Base-by-base conservation (phyloP, 2,797 vertebrate genomes). In the Coracias cyanogaster region DNA sequence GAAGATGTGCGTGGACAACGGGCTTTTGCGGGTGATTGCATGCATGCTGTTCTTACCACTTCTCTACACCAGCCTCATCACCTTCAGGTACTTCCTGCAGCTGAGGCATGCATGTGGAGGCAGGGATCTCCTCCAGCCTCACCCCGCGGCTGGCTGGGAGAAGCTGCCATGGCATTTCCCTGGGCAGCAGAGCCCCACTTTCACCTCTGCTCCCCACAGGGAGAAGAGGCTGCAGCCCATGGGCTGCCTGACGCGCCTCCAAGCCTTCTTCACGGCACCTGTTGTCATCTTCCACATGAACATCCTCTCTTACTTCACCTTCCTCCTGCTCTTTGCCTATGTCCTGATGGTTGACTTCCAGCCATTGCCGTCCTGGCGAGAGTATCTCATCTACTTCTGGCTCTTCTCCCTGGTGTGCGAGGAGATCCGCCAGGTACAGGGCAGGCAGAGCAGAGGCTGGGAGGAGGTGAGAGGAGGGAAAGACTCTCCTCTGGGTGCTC, bases 331-430 rank as follows among this genome's bases (percentile, higher is more conserved):
- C 54, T 99, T 99, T 3, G 99, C 99, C 20, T 98, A 99, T 3
- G 98, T 99, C 83, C 97, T 99, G 71, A 99, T 99, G 98, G 98
- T 98, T 3, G 99, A 99, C 97, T 99, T 99, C 96, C 99, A 99
- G 95, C 61, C 86, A 0, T 51, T 1, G 1, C 99, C 99, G 0
- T 99, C 99, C 15, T 96, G 97, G 95, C 81, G 70, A 22, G 99
- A 99, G 94, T 65, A 97, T n/a, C 95, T 99, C 92, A 98, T 99
- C 82, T 99, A 99, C 95, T 90, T 99, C 92, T 99, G 99, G 99
- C 98, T 99, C 64, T 85, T 98, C 83, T 98, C 99, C 11, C 97
- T 99, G 96, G 99, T 99, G 97, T 99, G 98, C 20, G 99, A 99
- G 97, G 99, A 99, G 98, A 88, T 96, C 64, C 98, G 99, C 74